Evolutionary conservation across 2,888 invertebrate species (phyloP), one percentile per base, ranked within the genome.

Genomic region (Sphaeridia pumilis): DNA sequence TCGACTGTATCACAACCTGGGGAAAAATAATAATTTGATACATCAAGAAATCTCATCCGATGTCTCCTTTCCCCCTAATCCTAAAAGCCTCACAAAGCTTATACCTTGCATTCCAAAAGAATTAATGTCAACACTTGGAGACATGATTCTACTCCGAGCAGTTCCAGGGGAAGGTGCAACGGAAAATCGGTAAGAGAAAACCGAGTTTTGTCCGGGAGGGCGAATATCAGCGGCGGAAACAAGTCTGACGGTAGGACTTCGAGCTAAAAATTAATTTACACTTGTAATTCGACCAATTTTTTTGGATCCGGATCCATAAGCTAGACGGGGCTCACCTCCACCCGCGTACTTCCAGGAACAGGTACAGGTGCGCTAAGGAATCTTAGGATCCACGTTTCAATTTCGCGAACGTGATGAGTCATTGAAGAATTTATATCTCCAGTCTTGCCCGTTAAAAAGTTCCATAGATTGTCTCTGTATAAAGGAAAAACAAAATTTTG

Each of bases 161-260:
- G 76, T 71, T 99, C 99, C 67, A 99, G 74, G 22, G 98, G 98
- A 67, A 99, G 76, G 75, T 99, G 98, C 54, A 99, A 75, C 1
- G 99, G 98, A 71, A 97, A 99, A 74, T 99, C 99, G 27, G 97
- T 88, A 64, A 99, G 75, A 36, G 89, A 81, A 73, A 99, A 97
- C 64, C 98, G 78, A 21, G 97, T 99, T 70, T 97, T 94, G 73
- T 97, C 98, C 14, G 95, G 95, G 64, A 95, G 74, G 42, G 94
- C 94, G 73, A 98, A 98, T 58, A 90, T 76, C 53, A 98, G 74
- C 22, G 75, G 74, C 55, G 87, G 82, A 67, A 89, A 88, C 49
- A 87, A 79, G 54, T 83, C 81, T 12, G 83, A 82, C 36, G 93
- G 90, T 66, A 97, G 74, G 58, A 97, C 83, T 73, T 92, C 88